Base-by-base conservation (phyloP, 2,113 vertebrate species). In the Papio anubis region DNA sequence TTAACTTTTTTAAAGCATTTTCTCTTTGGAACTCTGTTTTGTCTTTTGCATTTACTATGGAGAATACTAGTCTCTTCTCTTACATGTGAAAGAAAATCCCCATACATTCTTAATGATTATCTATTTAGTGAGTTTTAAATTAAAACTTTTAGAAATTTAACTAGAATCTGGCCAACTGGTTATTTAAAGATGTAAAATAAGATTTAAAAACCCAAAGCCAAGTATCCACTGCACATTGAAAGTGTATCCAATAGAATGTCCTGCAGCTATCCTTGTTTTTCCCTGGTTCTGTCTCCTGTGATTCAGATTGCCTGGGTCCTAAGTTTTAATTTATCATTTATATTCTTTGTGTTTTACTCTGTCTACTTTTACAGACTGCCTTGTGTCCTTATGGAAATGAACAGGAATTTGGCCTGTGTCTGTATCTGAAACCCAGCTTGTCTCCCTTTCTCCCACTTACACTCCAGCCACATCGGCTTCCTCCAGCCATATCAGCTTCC, bases 241-340 rank as follows among this genome's bases (percentile, higher is more conserved):
- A 18, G 12, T 32, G 0, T 32, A 20, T 1, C 1, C 6, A 32
- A 6, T 18, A 7, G 50, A 50, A 21, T 38, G 18, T 0, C 20
- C 72, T 48, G 0, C 6, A 21, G 27, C 11, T 84, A 35, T 35
- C 45, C 64, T 27, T 45, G 32, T 27, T 86, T 91, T 73, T 35
- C 35, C 16, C 17, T 78, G 66, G 30, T 48, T 88, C 66, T 72
- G 82, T 78, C 27, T 91, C 38, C 66, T 66, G 9, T 59, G 43
- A 5, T 8, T 61, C 1, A 0, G 38, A 12, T 81, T 50, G 7
- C 35, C 25, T 52, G 40, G 64, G 3, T 88, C 27, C 59, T 73
- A 1, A 61, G 7, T 93, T 84, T 20, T 78, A 38, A 70, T 30
- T 40, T 88, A 40, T 25, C 68, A 40, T 3, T 38, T 70, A 70